A percentile compares a stretch with the other conserved stretches of the same genome.
Conservation (phyloP, 2,888 invertebrate genomes). For the Tricholauxania praeusta region DNA sequence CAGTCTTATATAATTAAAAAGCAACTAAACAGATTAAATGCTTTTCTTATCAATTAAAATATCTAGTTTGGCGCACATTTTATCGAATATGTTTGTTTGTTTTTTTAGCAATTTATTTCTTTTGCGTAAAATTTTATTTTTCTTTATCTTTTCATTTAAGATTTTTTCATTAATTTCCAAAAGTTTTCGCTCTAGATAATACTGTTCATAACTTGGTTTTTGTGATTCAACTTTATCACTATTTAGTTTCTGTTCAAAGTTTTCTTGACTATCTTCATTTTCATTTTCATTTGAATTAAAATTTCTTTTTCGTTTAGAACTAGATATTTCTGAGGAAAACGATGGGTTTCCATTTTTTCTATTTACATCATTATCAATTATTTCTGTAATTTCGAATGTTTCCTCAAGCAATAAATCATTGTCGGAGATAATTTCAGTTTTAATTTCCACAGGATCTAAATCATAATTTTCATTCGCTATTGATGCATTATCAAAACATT, state of each 20-base stretch:
- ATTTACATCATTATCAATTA: too few species aligned
- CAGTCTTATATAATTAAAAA: neutral
- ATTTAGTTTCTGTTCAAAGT: too few species aligned
- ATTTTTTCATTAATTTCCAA: conserved; percentile 17
- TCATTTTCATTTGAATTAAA: too few species aligned
- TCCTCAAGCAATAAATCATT: too few species aligned
- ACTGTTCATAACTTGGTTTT: neutral
- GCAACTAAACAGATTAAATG: neutral
- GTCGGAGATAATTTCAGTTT: neutral
- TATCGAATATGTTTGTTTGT: conserved; percentile 4
- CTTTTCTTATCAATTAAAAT: conserved; percentile 13
- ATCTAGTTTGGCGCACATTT: conserved; percentile 19
- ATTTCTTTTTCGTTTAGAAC: too few species aligned
- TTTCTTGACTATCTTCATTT: too few species aligned
- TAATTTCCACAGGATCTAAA: conserved; percentile 5
- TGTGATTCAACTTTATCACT: too few species aligned
- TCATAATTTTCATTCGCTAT: too few species aligned
- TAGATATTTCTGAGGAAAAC: too few species aligned
- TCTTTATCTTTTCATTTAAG: neutral
- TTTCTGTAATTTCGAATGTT: too few species aligned
- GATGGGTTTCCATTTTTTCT: too few species aligned
- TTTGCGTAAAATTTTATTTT: conserved; percentile 16
- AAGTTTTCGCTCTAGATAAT: neutral
- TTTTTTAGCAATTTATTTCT: conserved; percentile 19
- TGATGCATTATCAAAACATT: too few species aligned